Percentiles rank a stretch among this genome's conserved stretches.
Conservation (phyloP, 2,797 vertebrate genomes). For the Rhynchonycteris naso region DNA sequence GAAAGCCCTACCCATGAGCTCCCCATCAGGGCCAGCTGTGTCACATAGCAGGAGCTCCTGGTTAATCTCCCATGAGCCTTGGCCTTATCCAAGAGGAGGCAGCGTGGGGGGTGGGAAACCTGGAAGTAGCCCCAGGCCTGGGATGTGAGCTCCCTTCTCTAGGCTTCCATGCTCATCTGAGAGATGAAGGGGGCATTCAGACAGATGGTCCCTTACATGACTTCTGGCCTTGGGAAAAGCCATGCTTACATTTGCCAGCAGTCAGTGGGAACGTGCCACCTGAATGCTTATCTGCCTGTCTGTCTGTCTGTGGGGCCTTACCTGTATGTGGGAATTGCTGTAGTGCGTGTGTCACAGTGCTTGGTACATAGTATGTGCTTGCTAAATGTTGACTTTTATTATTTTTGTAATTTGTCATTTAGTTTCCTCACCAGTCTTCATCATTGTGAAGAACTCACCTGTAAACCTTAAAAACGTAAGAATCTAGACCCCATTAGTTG, state of each 20-base stretch:
- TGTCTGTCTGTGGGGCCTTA: neutral
- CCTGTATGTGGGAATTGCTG: neutral
- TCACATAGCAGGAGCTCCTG: neutral
- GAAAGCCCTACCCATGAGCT: neutral
- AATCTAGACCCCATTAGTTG: no score
- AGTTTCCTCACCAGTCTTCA: neutral
- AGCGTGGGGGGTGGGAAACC: neutral
- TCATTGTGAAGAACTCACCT: neutral
- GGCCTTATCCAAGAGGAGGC: neutral
- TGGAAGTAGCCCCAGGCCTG: no score
- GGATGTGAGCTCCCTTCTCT: neutral
- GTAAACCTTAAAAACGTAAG: neutral
- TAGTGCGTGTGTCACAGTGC: neutral
- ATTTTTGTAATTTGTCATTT: neutral
- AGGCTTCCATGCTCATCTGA: neutral
- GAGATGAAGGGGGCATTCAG: no score
- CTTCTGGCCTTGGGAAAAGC: neutral
- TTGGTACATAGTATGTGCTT: fast-evolving
- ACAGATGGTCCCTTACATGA: fast-evolving
- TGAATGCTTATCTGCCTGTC: neutral
- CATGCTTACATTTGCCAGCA: neutral
- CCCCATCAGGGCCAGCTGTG: neutral
- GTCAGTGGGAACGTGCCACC: neutral
- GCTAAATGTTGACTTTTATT: fast-evolving
- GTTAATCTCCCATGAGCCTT: neutral